Evolutionary conservation across 2,113 vertebrate genomes (phyloP), one percentile per base, ranked within the genome.

Genomic region (Struthidea cinerea): DNA sequence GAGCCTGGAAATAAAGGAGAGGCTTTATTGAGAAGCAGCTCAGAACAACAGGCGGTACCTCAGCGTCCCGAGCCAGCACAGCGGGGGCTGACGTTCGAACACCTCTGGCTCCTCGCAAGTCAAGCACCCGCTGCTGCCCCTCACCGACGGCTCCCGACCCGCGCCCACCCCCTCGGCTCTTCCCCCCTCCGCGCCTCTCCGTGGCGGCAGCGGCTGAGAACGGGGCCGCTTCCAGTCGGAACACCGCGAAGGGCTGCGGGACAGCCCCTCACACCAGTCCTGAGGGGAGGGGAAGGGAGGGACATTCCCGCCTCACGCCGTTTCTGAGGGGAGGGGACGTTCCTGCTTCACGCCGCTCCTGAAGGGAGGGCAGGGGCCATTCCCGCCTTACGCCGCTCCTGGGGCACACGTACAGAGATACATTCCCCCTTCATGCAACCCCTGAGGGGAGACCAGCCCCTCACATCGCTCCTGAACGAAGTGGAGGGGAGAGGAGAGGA

Each of bases 21-120:
- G 4, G 2, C 4, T 11, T 88, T 11, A 46, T 15, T 0, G 15
- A 67, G 32, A 8, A 2, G 5, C 1, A 13, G 46, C 57, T 82
- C 56, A 4, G 46, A 22, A 41, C 15, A 35, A 4, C 12, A 4
- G 21, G 3, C 1, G 1, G 4, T 1, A 26, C 12, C 69, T 53
- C 30, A 3, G 23, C 0, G 2, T 4, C 18, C 12, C 0, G 10
- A 7, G 10, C 1, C 61, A 9, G 1, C 35, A 1, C 56, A 11
- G 50, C 10, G 3, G 28, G 24, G 4, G 5, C 47, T 1, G 57
- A 18, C 0, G 22, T 32, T 35, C 18, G 1, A 3, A 6, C 33
- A 16, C 7, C 37, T 24, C 4, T 8, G 3, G 9, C 18, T 39
- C 16, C 46, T 5, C 2, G 0, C 22, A 16, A 23, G 13, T 4